These are phyloP conservation scores for Callorhinus ursinus DNA, from an alignment of 2,113 vertebrate genomes.

Conservation along the genomic window DNA sequence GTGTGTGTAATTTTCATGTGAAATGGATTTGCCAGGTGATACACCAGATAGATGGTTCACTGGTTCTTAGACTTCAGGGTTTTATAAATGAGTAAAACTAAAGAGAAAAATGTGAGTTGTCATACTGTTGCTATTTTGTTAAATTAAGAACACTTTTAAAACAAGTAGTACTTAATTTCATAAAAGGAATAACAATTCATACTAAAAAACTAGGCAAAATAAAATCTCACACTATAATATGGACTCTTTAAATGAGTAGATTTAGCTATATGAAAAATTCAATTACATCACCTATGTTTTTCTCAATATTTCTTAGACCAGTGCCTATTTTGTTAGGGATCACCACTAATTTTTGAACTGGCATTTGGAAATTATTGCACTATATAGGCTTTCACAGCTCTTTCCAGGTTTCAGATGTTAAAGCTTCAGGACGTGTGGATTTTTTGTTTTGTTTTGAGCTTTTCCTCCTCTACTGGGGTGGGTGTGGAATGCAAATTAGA, in stretches of 20 bases:
- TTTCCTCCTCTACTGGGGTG: not conserved
- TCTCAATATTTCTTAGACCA: not conserved
- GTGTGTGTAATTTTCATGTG: not conserved
- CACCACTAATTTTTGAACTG: not conserved
- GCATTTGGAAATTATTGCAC: conserved; percentile 11
- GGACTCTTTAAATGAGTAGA: conserved; percentile 10
- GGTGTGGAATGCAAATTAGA: not conserved
- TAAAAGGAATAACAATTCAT: conserved; percentile 17
- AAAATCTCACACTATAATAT: not conserved
- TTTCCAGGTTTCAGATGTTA: not conserved
- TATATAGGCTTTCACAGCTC: not conserved
- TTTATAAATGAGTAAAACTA: conserved; percentile 14
- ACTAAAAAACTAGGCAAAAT: not conserved
- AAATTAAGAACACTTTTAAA: conserved; percentile 11
- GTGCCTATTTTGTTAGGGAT: not conserved
- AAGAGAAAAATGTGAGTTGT: not conserved
- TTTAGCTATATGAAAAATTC: not conserved
- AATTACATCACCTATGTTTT: not conserved
- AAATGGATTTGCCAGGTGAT: not conserved
- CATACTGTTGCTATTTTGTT: not conserved
- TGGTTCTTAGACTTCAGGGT: not conserved
- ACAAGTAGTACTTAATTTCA: not conserved
- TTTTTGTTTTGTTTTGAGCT: not conserved
- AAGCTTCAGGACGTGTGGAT: not conserved
- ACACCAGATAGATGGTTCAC: not conserved